Conservation (phyloP, 37 sponge, comb jelly and placozoan genomes). For the Beroe forskalii region DNA sequence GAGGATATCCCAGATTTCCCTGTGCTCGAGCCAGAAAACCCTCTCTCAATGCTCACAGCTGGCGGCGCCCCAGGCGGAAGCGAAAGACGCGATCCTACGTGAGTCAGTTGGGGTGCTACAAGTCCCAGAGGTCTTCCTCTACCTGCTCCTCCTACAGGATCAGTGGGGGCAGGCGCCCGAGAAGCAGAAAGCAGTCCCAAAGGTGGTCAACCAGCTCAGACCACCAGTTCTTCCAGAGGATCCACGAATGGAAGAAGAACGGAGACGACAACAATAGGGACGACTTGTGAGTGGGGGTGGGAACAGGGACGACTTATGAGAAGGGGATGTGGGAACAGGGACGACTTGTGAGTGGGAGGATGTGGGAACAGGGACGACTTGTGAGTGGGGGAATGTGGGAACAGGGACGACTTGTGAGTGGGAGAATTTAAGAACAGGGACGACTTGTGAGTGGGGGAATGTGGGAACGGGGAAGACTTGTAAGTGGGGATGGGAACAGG, state of each 20-base stretch:
- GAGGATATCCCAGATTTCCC: not conserved
- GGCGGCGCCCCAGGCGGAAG: not conserved
- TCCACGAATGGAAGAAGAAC: not conserved
- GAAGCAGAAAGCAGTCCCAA: not conserved
- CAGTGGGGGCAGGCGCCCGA: not conserved
- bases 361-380: too few relatives aligned
- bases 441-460: too few relatives aligned
- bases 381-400: too few relatives aligned
- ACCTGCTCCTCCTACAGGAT: not conserved
- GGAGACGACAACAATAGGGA: not conserved
- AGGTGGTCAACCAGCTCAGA: slow-evolving; percentile 2
- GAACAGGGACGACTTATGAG: too few relatives aligned
- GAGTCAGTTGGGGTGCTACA: not conserved
- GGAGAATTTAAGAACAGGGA: not conserved
- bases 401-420: too few relatives aligned
- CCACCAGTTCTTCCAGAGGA: slow-evolving; percentile 14
- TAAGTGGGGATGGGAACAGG: too few relatives aligned
- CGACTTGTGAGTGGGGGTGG: slow-evolving; percentile 10
- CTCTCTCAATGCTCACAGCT: not conserved
- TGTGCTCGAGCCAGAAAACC: not conserved
- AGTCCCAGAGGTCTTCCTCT: not conserved
- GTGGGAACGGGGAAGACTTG: too few relatives aligned
- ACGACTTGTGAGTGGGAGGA: too few relatives aligned
- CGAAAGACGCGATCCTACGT: not conserved
- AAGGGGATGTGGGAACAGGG: too few relatives aligned